Percentiles rank a stretch among this genome's conserved stretches.
phyloP scores from a whole-genome alignment of 2,113 vertebrate genomes.

The Fregata magnificens region DNA sequence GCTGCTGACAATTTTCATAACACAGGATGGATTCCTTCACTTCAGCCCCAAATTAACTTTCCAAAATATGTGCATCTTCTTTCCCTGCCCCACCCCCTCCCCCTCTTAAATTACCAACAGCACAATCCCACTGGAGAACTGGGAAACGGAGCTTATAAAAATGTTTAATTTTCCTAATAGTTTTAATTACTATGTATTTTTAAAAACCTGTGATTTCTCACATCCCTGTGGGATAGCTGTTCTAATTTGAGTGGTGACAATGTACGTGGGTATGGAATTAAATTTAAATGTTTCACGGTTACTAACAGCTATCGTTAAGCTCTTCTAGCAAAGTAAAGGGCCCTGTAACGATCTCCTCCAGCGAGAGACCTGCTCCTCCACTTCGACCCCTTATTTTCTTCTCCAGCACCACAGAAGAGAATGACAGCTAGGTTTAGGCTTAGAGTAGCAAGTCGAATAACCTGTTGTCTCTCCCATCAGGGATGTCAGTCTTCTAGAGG shows the following conservation, averaged over 20 bases:
- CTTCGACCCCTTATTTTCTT: neutral
- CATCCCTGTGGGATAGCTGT: neutral
- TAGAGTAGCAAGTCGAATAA: neutral
- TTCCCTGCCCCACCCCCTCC: too few relatives aligned
- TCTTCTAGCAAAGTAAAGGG: neutral
- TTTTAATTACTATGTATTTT: slow-evolving; percentile 45
- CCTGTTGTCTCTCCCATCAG: neutral
- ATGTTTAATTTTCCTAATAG: slow-evolving; percentile 36
- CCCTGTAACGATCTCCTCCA: neutral
- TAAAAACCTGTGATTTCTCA: neutral
- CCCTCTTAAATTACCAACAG: neutral
- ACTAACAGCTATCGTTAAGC: neutral
- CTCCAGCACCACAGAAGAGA: neutral
- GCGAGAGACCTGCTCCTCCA: neutral
- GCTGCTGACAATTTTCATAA: slow-evolving; percentile 37
- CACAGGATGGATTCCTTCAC: slow-evolving; percentile 5
- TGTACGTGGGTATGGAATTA: neutral
- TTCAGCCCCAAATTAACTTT: neutral
- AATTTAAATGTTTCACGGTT: neutral
- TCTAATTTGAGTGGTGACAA: slow-evolving; percentile 39
- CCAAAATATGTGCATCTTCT: neutral
- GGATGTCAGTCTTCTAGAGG: neutral
- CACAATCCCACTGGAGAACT: neutral
- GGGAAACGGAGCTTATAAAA: neutral
- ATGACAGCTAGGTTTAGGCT: neutral